Percentiles rank a stretch among this genome's conserved stretches.
Conservation (phyloP, 2,113 vertebrate species). For the western clawed frog (Xenopus tropicalis) region DNA sequence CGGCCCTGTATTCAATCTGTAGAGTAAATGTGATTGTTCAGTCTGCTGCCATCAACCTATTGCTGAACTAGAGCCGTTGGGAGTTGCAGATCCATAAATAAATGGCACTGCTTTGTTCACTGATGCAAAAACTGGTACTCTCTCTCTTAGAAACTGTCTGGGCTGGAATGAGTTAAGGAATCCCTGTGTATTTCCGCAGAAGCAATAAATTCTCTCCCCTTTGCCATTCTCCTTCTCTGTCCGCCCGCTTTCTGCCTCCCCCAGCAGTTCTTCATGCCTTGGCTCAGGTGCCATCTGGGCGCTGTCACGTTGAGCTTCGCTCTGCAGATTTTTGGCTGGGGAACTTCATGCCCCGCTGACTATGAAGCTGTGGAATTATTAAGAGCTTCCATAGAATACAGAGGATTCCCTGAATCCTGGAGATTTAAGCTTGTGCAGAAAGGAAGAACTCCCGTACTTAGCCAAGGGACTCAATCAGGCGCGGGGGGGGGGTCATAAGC, state of each 20-base stretch:
- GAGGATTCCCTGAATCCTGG: conserved; percentile 34
- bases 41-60: too few species aligned
- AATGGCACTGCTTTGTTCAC: too few species aligned
- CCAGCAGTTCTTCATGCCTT: conserved; percentile 31
- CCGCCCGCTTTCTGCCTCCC: conserved; percentile 26
- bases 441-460: conserved; percentile 2
- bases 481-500: conserved; percentile 14
- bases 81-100: too few species aligned
- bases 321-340: conserved; percentile 42
- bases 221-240: conserved; percentile 3
- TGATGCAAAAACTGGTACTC: too few species aligned
- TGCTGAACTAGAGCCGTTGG: too few species aligned
- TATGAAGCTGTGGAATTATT: conserved; percentile 41
- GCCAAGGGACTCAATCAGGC: conserved; percentile 1
- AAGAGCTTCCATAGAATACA: conserved; percentile 18
- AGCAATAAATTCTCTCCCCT: conserved; percentile 13
- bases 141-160: neutral
- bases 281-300: conserved; percentile 44
- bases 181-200: neutral
- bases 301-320: conserved; percentile 40
- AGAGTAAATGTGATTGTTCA: too few species aligned
- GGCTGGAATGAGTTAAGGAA: conserved; percentile 16
- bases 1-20: too few species aligned
- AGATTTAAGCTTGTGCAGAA: neutral
- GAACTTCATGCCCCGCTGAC: conserved; percentile 42